Conservation (phyloP, 2,797 vertebrate species). For the Sebastolobus alascanus region DNA sequence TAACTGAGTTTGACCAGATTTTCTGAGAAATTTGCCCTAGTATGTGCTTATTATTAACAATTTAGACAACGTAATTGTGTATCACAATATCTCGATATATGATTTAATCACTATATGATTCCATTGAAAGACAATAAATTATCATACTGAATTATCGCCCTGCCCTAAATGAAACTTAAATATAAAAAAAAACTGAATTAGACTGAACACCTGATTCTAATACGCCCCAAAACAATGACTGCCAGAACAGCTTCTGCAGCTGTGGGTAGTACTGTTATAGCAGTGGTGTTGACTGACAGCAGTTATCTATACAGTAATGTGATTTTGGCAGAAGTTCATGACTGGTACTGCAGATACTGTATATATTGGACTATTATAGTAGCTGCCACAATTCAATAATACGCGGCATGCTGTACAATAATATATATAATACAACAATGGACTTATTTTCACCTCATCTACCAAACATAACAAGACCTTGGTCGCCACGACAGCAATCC, state of each 20-base stretch:
- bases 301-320: conserved; percentile 13
- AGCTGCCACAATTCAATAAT: conserved; percentile 26
- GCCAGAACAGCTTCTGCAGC: not conserved
- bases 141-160: no score
- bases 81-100: no score
- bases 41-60: no score
- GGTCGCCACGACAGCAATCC: conserved; percentile 22
- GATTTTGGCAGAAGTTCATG: conserved; percentile 31
- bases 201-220: not conserved
- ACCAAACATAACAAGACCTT: conserved; percentile 33
- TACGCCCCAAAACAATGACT: not conserved
- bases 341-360: not conserved
- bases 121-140: no score
- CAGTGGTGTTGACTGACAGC: conserved; percentile 23
- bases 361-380: conserved; percentile 17
- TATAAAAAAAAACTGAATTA: not conserved
- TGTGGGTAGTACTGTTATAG: not conserved
- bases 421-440: conserved; percentile 34
- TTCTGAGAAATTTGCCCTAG: no score
- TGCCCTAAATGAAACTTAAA: not conserved
- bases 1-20: no score
- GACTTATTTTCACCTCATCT: conserved; percentile 26
- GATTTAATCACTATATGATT: no score
- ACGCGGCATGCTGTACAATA: not conserved
- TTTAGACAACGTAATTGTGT: no score